Base-by-base conservation (phyloP, 2,113 vertebrate genomes). In the Ochotona curzoniae region DNA sequence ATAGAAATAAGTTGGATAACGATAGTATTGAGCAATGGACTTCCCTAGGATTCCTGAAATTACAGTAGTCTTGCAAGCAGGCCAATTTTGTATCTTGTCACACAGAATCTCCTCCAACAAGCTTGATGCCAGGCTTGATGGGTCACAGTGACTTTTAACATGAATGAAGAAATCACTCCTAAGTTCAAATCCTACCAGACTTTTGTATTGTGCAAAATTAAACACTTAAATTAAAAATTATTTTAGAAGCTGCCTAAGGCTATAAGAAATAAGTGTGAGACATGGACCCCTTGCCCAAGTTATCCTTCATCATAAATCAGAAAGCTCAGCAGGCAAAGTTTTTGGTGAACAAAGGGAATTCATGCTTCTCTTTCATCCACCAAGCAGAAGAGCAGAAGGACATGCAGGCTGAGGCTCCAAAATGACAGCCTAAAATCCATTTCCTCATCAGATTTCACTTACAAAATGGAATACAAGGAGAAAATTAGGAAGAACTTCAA, bases 201-300 rank as follows among this genome's bases (percentile, higher is more conserved):
- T 80, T 78, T 51, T 66, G 63, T 73, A 47, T 13, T 35, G 5
- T 74, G 49, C 12, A 47, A 70, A 80, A 32, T 14, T 28, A 26
- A 90, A 80, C 44, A 26, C 38, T 54, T 74, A 63, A 51, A 9
- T 92, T 82, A 83, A 38, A 89, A 92, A 83, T 61, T 49, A 69
- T 63, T 87, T 87, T 83, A 32, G 28, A 76, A 75, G 30, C 8
- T 85, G 14, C 51, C 28, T 89, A 54, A 47, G 28, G 57, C 28
- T 63, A 5, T 73, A 32, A 76, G 47, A 84, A 44, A 38, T 54
- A 44, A 74, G 69, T 30, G 44, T 76, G 32, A 70, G 51, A 70
- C 54, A 75, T 57, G 57, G 35, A 32, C 51, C 20, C 35, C 60
- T 70, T 61, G 8, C 28, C 28, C 67, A 81, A 8, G 23, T 54